Percentiles rank a stretch among this genome's conserved stretches.
Conservation (phyloP, 2,888 invertebrate species). For the Hedychridium roseum region DNA sequence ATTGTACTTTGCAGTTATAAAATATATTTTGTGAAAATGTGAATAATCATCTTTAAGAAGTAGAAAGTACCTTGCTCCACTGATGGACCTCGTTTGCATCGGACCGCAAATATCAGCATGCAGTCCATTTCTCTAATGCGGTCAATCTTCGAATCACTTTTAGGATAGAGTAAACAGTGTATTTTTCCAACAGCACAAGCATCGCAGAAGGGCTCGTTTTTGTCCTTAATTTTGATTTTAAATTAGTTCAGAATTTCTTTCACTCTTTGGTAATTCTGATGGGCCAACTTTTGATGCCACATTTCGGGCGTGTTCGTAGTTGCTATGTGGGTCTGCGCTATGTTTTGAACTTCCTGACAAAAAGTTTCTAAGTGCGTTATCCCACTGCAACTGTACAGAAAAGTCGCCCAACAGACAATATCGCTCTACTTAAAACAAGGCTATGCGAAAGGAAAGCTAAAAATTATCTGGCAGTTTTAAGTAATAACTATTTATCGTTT, state of each 20-base stretch:
- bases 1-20: background rate
- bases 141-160: conserved; percentile 1
- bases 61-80: conserved; percentile 21
- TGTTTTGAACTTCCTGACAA: conserved; percentile 1
- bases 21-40: conserved; percentile 5
- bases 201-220: conserved; percentile 26
- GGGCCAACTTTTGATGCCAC: conserved; percentile 36
- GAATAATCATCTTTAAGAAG: conserved; percentile 18
- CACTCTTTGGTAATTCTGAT: conserved; percentile 33
- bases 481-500: no score
- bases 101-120: conserved; percentile 17
- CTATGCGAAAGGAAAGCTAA: no score
- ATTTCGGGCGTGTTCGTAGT: conserved; percentile 15
- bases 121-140: conserved; percentile 6
- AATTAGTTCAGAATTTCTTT: conserved; percentile 21
- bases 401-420: no score
- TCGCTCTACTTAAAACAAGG: no score
- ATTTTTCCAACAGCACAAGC: conserved; percentile 23
- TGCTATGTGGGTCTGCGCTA: background rate
- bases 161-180: conserved; percentile 6
- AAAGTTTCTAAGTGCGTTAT: conserved; percentile 11
- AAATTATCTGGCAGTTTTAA: no score
- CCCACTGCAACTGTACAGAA: conserved; percentile 13
- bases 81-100: conserved; percentile 3
- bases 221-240: conserved; percentile 17